phyloP scores from a whole-genome alignment of 64 coral and sea anemone genomes.

The Montipora cactus region DNA sequence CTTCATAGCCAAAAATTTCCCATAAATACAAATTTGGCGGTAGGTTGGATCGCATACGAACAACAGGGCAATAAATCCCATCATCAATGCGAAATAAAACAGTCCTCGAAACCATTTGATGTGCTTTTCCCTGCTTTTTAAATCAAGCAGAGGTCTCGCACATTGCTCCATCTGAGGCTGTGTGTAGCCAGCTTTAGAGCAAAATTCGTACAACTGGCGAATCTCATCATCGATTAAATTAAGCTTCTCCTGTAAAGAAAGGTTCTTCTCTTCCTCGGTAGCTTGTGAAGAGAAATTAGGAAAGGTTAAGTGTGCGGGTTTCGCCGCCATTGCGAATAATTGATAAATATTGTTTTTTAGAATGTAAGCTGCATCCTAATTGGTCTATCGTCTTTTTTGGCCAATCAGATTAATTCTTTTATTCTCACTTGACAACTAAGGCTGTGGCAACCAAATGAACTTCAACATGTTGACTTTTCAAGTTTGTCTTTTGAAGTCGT shows the following conservation, averaged over 20 bases:
- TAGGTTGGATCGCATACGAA: slow-evolving; percentile 78
- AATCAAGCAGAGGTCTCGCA: slow-evolving; percentile 76
- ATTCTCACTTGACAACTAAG: slow-evolving; percentile 31
- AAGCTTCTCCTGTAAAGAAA: slow-evolving; percentile 85
- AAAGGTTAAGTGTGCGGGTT: not conserved
- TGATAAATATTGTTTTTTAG: not conserved
- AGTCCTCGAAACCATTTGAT: slow-evolving; percentile 72
- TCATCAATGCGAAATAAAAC: slow-evolving; percentile 51
- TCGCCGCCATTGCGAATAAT: not conserved
- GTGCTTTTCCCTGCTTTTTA: slow-evolving; percentile 71
- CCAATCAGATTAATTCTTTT: slow-evolving; percentile 26
- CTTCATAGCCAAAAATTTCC: slow-evolving; percentile 71
- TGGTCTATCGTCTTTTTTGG: not conserved
- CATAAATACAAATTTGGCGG: slow-evolving; percentile 84
- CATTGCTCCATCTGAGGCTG: slow-evolving; percentile 86
- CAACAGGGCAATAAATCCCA: slow-evolving; percentile 63
- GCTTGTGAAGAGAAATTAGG: slow-evolving; percentile 32
- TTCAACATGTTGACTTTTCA: not conserved
- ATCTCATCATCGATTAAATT: slow-evolving; percentile 88
- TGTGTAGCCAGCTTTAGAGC: slow-evolving; percentile 84
- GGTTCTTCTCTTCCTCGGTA: slow-evolving; percentile 63
- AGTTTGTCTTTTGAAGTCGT: not conserved
- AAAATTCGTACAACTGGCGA: slow-evolving; percentile 86
- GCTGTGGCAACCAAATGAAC: slow-evolving; percentile 22
- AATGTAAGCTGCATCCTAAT: slow-evolving; percentile 16